Base-by-base conservation (phyloP, 2,888 invertebrate genomes). In the Limnephilus lunatus region DNA sequence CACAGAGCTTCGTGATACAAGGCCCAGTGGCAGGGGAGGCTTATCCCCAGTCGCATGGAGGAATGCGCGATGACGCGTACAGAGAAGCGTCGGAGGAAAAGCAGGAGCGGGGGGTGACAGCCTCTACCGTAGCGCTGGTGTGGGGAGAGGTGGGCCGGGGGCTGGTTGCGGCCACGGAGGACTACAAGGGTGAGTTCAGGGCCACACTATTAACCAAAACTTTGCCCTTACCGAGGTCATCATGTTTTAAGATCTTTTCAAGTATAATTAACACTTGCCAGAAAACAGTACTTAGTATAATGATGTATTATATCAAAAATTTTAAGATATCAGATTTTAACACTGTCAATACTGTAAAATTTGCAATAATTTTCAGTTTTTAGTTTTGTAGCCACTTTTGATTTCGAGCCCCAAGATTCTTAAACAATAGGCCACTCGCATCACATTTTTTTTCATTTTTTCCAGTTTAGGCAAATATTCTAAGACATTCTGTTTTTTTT, bases 141-240 rank as follows among this genome's bases (percentile, higher is more conserved):
- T 93, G 93, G 93, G 93, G 93, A 1, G 93, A 93, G 31, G 93
- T 93, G 48, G 93, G 92, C 14, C 31, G 93, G 53, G 93, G 93
- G n/a, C 48, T 92, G 30, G 93, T 93, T 25, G 91, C 93, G 32
- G 93, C 92, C 25, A 92, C 92, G 39, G 82, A 90, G 39, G 93
- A 92, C 81, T 92, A 93, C 68, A 92, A 91, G 89, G 93, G 93
- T 93, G 86, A 91, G 91, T 86, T 15, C 48, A 1, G 48, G 15
- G 48, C 89, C 89, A 32, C 88, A 88, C 87, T 87, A 91, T 91
- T 91, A 88, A 91, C 91, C 85, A 39, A 68, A 81, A 83, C 88
- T 81, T 30, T 11, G 85, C 32, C 68, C 53, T 91, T 39, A 31
- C 35, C 39, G 82, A 35, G 86, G 91, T 86, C 35, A 91, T 82